phyloP scores from a whole-genome alignment of 2,888 invertebrate genomes.

The Pogonocherus hispidulus region DNA sequence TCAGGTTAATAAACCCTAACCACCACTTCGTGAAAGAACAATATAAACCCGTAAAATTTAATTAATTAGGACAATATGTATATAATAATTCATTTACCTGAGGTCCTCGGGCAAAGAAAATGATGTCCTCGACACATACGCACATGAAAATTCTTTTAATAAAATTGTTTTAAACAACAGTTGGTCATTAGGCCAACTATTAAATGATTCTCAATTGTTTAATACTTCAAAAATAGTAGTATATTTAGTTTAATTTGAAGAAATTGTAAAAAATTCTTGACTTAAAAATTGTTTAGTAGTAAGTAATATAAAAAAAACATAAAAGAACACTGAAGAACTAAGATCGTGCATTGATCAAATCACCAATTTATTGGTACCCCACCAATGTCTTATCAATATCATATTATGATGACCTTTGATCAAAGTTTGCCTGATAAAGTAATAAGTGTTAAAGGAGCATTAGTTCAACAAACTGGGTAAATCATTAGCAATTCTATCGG shows the following conservation, averaged over 20 bases:
- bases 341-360: background rate
- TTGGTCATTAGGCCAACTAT: slow-evolving; percentile 46
- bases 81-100: slow-evolving; percentile 37
- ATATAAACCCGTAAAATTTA: no score
- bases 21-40: no score
- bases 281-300: background rate
- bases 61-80: no score
- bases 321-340: slow-evolving; percentile 1
- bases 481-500: background rate
- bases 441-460: slow-evolving; percentile 9
- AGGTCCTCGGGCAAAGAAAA: slow-evolving; percentile 34
- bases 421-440: slow-evolving; percentile 10
- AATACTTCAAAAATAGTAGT: background rate
- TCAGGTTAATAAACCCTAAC: no score
- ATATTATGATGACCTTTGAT: slow-evolving; percentile 16
- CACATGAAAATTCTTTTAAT: slow-evolving; percentile 50
- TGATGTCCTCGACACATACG: slow-evolving; percentile 40
- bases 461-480: slow-evolving; percentile 29
- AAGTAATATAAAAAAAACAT: background rate
- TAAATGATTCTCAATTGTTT: slow-evolving; percentile 11
- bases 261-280: background rate
- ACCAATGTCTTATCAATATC: slow-evolving; percentile 11
- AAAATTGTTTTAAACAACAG: slow-evolving; percentile 39
- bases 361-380: slow-evolving; percentile 28
- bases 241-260: background rate